Evolutionary conservation across 2,888 invertebrate species (phyloP), one percentile per base, ranked within the genome.

Genomic region (Apamea sordens): DNA sequence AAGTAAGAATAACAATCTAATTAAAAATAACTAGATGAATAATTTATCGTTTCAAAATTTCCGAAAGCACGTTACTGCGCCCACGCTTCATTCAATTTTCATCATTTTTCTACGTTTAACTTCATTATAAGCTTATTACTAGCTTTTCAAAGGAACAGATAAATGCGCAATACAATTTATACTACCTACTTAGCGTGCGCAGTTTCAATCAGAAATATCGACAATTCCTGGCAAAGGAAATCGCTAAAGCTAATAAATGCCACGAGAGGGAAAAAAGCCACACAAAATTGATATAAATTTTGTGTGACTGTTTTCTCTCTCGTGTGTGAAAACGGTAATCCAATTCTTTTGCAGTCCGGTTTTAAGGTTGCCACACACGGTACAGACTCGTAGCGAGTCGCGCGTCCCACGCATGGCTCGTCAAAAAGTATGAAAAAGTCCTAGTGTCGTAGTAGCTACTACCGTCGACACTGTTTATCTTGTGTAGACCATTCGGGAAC

Each of bases 351-450:
- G 53, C 63, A 61, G 59, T 59, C 63, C 7, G 13, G 36, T 65
- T 53, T 70, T 73, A 56, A 36, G 76, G 28, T 69, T 11, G 67
- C 21, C n/a, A 50, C 72, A 76, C 68, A 73, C 47, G 32, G n/a
- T 18, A 70, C 44, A 50, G 41, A 67, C 15, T 15, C 61, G 36
- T 68, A 28, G 28, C 21, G 47, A 28, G 50, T 13, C 15, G 28
- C 36, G 8, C 80, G 71, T 76, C 44, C 56, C 47, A 73, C 72
- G 71, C 79, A 73, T 79, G 82, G 32, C 44, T 77, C 21, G 76
- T 70, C 61, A 79, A 76, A 84, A 80, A 76, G 70, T 73, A 82
- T 47, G 68, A 74, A 80, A 79, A 76, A 41, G 76, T 61, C 77
- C 24, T 56, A 72, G n/a, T n/a, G n/a, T n/a, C n/a, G n/a, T n/a